These are phyloP conservation scores for Ormyrus thymus DNA, from an alignment of 2,888 invertebrate genomes.

Conservation along the genomic window DNA sequence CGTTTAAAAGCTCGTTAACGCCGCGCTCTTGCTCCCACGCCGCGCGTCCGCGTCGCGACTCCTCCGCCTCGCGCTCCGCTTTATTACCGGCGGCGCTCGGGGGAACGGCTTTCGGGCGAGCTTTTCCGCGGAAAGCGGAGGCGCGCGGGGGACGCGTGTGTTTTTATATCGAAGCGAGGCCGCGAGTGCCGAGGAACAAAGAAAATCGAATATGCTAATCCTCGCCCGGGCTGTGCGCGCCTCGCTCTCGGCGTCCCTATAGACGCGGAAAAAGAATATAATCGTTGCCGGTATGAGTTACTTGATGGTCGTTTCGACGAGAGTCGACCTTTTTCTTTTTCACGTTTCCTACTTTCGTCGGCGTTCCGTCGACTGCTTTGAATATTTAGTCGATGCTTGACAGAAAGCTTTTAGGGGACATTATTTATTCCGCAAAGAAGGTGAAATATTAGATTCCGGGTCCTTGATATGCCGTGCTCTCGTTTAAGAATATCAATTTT, in stretches of 20 bases:
- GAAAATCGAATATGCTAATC: constrained; percentile 52
- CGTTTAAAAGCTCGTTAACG: constrained; percentile 51
- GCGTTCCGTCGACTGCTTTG: too few relatives aligned
- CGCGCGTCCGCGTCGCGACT: background rate
- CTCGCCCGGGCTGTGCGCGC: background rate
- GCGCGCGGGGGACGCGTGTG: background rate
- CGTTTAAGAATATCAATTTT: too few relatives aligned
- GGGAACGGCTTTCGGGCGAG: background rate
- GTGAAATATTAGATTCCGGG: too few relatives aligned
- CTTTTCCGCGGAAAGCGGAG: background rate
- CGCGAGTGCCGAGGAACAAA: background rate
- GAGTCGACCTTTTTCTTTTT: background rate
- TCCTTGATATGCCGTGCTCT: too few relatives aligned
- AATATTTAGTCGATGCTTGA: too few relatives aligned
- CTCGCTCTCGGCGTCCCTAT: background rate
- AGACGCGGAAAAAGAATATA: constrained; percentile 8
- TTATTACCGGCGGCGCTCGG: background rate
- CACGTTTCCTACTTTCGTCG: too few relatives aligned
- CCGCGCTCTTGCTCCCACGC: constrained; percentile 13
- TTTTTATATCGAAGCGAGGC: background rate
- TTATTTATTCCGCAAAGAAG: too few relatives aligned
- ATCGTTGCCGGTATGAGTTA: constrained; percentile 6
- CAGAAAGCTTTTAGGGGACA: too few relatives aligned
- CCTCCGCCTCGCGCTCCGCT: background rate
- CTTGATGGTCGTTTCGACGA: constrained; percentile 3